Conservation (phyloP, 2,888 invertebrate species). For the Hyles lineata region DNA sequence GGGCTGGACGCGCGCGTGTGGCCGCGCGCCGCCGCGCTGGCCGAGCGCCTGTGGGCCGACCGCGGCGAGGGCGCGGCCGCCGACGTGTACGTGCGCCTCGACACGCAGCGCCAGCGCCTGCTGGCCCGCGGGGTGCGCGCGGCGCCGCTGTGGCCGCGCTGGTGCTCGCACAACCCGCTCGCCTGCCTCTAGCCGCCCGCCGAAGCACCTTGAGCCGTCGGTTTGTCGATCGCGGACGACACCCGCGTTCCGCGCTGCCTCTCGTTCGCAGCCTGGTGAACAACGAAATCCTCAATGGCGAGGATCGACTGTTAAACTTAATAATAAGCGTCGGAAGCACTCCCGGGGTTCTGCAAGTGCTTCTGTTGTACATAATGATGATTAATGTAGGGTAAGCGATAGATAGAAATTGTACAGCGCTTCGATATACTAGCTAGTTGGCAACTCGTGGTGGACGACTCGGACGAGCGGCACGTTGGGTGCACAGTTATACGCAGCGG, state of each 20-base stretch:
- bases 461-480: not conserved
- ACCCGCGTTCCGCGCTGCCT: not conserved
- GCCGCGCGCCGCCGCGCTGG: slow-evolving; percentile 93
- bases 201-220: not conserved
- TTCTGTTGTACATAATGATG: slow-evolving; percentile 52
- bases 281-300: too few relatives aligned
- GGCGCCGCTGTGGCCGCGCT: slow-evolving; percentile 90
- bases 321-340: not conserved
- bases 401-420: slow-evolving; percentile 64
- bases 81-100: slow-evolving; percentile 88
- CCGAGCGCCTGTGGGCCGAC: slow-evolving; percentile 91
- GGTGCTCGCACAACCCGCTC: slow-evolving; percentile 91
- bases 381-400: slow-evolving; percentile 44
- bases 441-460: slow-evolving; percentile 24
- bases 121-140: slow-evolving; percentile 86
- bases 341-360: slow-evolving; percentile 32
- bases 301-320: not conserved
- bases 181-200: slow-evolving; percentile 84
- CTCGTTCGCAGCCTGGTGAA: not conserved
- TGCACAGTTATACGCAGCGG: not conserved
- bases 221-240: not conserved
- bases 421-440: slow-evolving; percentile 47
- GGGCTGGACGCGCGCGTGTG: slow-evolving; percentile 92
- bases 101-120: slow-evolving; percentile 87
- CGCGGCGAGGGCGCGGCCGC: slow-evolving; percentile 79